Evolutionary conservation across 2,113 vertebrate genomes (phyloP), one percentile per base, ranked within the genome.

Genomic region (Toxotes jaculatrix): DNA sequence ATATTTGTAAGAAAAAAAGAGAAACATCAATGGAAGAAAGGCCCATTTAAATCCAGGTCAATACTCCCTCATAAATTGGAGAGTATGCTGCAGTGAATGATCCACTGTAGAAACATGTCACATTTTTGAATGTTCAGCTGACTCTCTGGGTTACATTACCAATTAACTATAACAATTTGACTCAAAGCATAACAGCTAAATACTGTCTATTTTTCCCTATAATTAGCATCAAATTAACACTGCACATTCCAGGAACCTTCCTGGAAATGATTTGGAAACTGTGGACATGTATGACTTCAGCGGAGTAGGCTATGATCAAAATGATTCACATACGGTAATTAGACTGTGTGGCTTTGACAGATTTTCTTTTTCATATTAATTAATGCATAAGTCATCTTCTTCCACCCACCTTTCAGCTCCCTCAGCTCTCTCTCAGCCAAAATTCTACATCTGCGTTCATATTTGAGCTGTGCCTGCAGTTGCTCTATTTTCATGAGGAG

Each of bases 401-500:
- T 79, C 21, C 57, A 87, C 85, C 68, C 42, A 94, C 94, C 94
- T 94, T 93, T 95, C 45, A 94, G 84, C 65, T 95, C 92, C 63
- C 90, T 89, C 60, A 95, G 79, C 47, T 95, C 94, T 57, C 86
- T 92, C 77, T 95, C 94, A 0, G 93, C 94, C 89, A 94, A 40
- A 55, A 94, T 87, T 53, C 94, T 79, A 80, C 94, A 95, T 65
- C 93, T 92, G 75, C 92, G 93, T 45, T 95, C 94, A 62, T 95
- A 95, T 45, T 94, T 95, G 17, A 95, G 93, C 21, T 95, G 92
- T 19, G 94, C 87, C 86, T 95, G 93, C 14, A 95, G 86, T 27
- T 94, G 92, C 69, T 95, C 93, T 80, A 95, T 94, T 85, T 95
- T 95, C 93, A 94, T 94, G 43, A 95, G 90, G 34, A 95, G 93